Percentiles rank a stretch among this genome's conserved stretches.
These are phyloP conservation scores for Apamea sordens DNA, from an alignment of 2,888 invertebrate species.

Conservation along the genomic window DNA sequence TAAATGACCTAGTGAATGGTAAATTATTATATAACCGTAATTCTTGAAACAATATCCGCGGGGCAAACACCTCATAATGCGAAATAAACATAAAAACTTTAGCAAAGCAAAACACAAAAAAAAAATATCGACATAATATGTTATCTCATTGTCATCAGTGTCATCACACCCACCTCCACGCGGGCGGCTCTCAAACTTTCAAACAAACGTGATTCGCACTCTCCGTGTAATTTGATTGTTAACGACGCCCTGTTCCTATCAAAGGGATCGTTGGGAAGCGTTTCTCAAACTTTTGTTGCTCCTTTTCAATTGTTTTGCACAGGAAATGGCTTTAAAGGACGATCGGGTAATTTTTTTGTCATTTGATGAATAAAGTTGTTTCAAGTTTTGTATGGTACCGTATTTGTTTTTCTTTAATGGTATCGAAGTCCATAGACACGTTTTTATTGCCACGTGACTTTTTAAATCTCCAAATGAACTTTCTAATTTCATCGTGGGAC, in stretches of 20 bases:
- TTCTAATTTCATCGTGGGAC: neutral
- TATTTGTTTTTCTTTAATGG: conserved; percentile 1
- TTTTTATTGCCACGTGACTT: neutral
- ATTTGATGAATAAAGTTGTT: conserved; percentile 50
- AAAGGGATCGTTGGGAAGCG: conserved; percentile 45
- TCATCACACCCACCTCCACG: conserved; percentile 25
- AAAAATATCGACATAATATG: conserved; percentile 6
- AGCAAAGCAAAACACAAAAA: neutral
- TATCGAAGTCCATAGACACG: neutral
- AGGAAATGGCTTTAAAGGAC: conserved; percentile 52
- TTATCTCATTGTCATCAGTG: too few relatives aligned
- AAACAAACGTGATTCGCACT: conserved; percentile 49
- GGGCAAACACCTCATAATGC: neutral
- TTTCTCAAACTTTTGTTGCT: conserved; percentile 51
- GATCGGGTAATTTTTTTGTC: conserved; percentile 54
- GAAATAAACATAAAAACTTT: neutral
- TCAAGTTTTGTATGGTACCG: neutral
- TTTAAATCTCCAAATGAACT: neutral
- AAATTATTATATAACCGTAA: neutral
- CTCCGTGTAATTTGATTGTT: conserved; percentile 59
- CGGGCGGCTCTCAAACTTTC: conserved; percentile 47
- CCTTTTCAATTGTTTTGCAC: conserved; percentile 45
- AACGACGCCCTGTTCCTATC: conserved; percentile 52
- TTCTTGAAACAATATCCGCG: neutral
- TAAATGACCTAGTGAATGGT: neutral